Evolutionary conservation across 2,797 vertebrate species (phyloP), one percentile per base, ranked within the genome.

Genomic region (Mormyrus proboscirostris): DNA sequence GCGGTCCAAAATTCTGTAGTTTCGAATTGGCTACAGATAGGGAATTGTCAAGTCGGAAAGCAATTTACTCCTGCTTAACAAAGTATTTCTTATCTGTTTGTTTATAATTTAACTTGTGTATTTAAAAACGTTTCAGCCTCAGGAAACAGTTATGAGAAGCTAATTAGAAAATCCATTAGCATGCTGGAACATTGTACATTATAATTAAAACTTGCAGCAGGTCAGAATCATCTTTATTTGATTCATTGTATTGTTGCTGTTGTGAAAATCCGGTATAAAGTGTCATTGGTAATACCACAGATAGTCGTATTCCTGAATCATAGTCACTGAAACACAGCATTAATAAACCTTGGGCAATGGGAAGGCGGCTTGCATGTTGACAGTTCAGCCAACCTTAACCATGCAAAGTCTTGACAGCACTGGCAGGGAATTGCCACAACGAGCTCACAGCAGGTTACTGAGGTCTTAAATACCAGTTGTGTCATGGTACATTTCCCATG

Each of bases 31-130:
- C 53, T 76, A 76, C 59, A 76, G 62, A 55, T 33, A n/a, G 88
- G 29, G 25, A 73, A 86, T 59, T 38, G n/a, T 86, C 59, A 51
- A 88, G 55, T 51, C 29, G 33, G 69, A 73, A 89, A 87, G 87
- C 85, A 89, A 88, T 86, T 79, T 86, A 90, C 65, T 79, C 12
- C 84, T 88, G 73, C 91, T 90, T 88, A 90, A 50, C 22, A 87
- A 89, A 90, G 55, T 33, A 87, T 89, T 90, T 73, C 59, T 57
- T 82, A 59, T 85, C 79, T 89, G 86, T 91, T 92, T 90, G 89
- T 90, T 91, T 79, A 41, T 90, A n/a, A 90, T 92, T 90, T 90
- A 90, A 89, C 89, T 88, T 69, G 85, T 69, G 69, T 57, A 85
- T 89, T 88, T 90, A 79, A 57, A 87, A 89, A 88, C 90, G 89